These are phyloP conservation scores for Whitmania pigra DNA, from an alignment of 1,140 invertebrate species.

Conservation along the genomic window DNA sequence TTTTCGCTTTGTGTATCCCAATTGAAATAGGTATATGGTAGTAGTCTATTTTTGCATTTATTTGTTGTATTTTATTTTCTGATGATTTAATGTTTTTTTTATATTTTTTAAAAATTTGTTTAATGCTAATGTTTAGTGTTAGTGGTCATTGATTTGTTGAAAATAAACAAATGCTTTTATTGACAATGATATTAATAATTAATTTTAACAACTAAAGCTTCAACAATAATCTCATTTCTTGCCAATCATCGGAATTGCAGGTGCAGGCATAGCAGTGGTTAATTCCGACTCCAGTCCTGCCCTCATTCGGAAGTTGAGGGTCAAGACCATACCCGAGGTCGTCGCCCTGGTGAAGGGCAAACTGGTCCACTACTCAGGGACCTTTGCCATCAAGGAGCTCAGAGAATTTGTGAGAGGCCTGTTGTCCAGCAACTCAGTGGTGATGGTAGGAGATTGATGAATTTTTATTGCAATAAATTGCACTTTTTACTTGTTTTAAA, in stretches of 20 bases:
- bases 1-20: too few species aligned
- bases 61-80: too few species aligned
- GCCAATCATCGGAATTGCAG: constrained; percentile 26
- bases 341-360: constrained; percentile 68
- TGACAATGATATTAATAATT: too few species aligned
- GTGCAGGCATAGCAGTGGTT: constrained; percentile 54
- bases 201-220: too few species aligned
- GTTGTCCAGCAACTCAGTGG: constrained; percentile 32
- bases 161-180: not conserved
- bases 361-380: constrained; percentile 48
- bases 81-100: too few species aligned
- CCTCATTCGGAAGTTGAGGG: constrained; percentile 61
- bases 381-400: constrained; percentile 30
- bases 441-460: constrained; percentile 18
- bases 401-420: constrained; percentile 35
- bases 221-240: too few species aligned
- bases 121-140: not conserved
- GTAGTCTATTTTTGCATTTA: too few species aligned
- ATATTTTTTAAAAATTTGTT: too few species aligned
- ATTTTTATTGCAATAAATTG: not conserved
- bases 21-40: too few species aligned
- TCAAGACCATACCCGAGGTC: constrained; percentile 65
- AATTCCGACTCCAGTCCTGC: constrained; percentile 66
- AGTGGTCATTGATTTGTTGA: not conserved
- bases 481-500: too few species aligned